Conservation (phyloP, 2,113 vertebrate species). For the Pteronura brasiliensis region DNA sequence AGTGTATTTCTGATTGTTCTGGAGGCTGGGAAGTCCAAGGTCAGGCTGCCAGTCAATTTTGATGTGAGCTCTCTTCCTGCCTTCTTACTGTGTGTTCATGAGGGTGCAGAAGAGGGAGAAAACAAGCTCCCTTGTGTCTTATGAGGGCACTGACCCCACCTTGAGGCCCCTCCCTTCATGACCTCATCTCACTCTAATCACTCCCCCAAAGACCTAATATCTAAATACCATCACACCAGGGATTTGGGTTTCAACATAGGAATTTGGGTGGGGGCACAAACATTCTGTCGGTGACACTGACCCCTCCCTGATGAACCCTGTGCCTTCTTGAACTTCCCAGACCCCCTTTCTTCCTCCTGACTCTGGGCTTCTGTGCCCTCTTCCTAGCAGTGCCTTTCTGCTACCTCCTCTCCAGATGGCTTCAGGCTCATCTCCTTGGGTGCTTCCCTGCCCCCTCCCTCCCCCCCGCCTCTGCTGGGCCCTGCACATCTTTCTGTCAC, state of each 20-base stretch:
- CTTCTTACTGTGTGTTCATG: not conserved
- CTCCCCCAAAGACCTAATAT: not conserved
- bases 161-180: not conserved
- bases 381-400: not conserved
- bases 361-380: not conserved
- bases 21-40: not conserved
- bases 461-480: too few species aligned
- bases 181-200: not conserved
- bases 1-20: not conserved
- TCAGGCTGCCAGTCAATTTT: not conserved
- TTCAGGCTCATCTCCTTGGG: not conserved
- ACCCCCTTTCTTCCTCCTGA: too few species aligned
- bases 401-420: not conserved
- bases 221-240: not conserved
- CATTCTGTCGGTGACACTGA: not conserved
- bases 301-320: accelerated
- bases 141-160: not conserved
- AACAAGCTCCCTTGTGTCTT: not conserved
- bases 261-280: not conserved
- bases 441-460: too few species aligned
- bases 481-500: not conserved
- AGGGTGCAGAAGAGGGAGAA: not conserved
- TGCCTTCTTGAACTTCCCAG: not conserved
- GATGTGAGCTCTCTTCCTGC: not conserved
- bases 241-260: not conserved